phyloP scores from a whole-genome alignment of 2,888 invertebrate species.

The Corbicula japonica region DNA sequence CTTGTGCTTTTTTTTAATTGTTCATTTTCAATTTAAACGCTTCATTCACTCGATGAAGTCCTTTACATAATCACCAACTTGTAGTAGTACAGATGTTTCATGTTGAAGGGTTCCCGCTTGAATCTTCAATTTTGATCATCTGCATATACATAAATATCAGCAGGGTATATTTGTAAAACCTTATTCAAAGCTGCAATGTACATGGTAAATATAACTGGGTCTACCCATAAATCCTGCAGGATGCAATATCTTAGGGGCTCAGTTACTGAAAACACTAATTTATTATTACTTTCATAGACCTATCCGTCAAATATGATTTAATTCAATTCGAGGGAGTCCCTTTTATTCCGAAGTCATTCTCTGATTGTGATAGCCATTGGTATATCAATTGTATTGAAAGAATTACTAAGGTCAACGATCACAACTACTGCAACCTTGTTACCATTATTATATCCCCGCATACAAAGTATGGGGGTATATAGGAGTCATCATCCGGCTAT shows the following conservation, averaged over 20 bases:
- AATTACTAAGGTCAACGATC: conserved; percentile 35
- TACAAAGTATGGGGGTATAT: too few species aligned
- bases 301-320: too few species aligned
- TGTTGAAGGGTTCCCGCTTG: conserved; percentile 1
- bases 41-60: conserved; percentile 22
- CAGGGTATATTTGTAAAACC: conserved; percentile 32
- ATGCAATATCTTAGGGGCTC: conserved; percentile 33
- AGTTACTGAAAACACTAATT: conserved; percentile 17
- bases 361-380: conserved; percentile 5
- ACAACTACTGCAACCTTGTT: conserved; percentile 35
- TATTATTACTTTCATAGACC: too few species aligned
- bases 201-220: too few species aligned
- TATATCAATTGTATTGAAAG: conserved; percentile 32
- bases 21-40: conserved; percentile 30
- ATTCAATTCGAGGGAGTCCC: too few species aligned
- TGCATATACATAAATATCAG: conserved; percentile 37
- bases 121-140: conserved; percentile 35
- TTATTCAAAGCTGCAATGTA: conserved; percentile 47
- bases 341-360: too few species aligned
- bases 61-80: conserved; percentile 30
- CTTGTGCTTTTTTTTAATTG: conserved; percentile 20
- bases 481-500: too few species aligned
- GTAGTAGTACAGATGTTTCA: conserved; percentile 6
- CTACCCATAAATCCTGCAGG: conserved; percentile 38
- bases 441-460: too few species aligned